Percentiles rank a stretch among this genome's conserved stretches.
Conservation (phyloP, 2,888 invertebrate species). For the Mesoligia furuncula region DNA sequence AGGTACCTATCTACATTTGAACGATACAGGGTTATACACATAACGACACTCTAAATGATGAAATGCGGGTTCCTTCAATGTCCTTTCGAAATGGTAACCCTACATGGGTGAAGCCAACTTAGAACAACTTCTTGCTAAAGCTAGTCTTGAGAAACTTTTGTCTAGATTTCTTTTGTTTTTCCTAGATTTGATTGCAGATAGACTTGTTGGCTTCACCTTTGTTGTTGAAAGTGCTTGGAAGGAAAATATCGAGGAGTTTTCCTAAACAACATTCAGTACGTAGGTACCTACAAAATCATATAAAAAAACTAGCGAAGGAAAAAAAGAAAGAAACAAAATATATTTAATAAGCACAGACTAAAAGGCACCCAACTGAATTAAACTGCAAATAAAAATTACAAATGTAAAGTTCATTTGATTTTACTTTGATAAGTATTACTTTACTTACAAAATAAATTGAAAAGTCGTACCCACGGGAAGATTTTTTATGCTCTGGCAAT, state of each 20-base stretch:
- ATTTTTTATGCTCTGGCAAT: background rate
- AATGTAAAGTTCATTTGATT: background rate
- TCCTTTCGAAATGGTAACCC: constrained; percentile 27
- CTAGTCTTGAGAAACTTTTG: constrained; percentile 27
- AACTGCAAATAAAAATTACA: background rate
- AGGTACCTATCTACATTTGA: too few relatives aligned
- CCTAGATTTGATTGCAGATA: constrained; percentile 29
- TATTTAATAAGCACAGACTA: background rate
- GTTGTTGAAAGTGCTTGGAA: constrained; percentile 7
- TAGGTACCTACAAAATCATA: background rate
- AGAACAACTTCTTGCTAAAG: constrained; percentile 39
- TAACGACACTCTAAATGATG: background rate
- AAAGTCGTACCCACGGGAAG: background rate
- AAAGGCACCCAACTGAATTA: background rate
- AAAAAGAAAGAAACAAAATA: background rate
- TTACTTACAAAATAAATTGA: background rate
- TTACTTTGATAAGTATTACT: background rate
- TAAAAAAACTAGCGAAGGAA: background rate
- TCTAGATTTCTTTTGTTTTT: constrained; percentile 44
- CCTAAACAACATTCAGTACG: background rate
- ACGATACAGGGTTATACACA: too few relatives aligned
- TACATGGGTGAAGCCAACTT: constrained; percentile 26
- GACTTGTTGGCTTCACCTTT: constrained; percentile 7
- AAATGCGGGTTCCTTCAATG: background rate
- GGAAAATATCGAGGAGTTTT: background rate